Percentiles rank a stretch among this genome's conserved stretches.
Evolutionary conservation across 2,113 vertebrate species (phyloP).

Genomic region (Calcarius ornatus): DNA sequence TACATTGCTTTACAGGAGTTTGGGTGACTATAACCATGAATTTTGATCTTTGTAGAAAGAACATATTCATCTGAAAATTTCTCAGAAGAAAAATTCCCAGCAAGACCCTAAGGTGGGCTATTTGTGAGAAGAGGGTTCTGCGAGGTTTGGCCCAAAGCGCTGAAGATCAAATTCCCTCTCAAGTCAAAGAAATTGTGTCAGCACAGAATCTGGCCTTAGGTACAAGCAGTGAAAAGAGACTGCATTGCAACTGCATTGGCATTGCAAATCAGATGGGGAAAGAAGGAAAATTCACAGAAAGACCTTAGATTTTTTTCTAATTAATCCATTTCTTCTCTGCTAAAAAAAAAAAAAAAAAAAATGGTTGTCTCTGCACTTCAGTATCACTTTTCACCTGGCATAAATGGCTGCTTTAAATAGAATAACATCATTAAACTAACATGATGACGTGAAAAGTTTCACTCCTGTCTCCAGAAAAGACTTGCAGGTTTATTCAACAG

Average conservation of each 20-base stretch:
- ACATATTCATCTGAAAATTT: constrained; percentile 32
- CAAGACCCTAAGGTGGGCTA: constrained; percentile 12
- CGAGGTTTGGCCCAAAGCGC: constrained; percentile 27
- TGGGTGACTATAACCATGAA: not conserved
- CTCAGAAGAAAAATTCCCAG: constrained; percentile 12
- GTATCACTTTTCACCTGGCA: not conserved
- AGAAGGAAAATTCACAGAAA: constrained; percentile 15
- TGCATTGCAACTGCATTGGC: constrained; percentile 29
- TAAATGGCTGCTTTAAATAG: not conserved
- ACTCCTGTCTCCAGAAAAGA: not conserved
- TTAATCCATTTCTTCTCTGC: not conserved
- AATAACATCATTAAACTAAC: not conserved
- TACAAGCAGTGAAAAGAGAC: constrained; percentile 12
- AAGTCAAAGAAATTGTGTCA: constrained; percentile 60
- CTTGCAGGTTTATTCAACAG: not conserved
- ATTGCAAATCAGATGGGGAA: constrained; percentile 56
- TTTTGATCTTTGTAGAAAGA: constrained; percentile 22
- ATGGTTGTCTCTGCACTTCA: not conserved
- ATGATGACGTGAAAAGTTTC: not conserved
- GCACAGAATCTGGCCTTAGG: constrained; percentile 62
- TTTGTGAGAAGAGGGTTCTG: constrained; percentile 1
- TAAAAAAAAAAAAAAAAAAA: not conserved
- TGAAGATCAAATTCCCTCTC: constrained; percentile 59
- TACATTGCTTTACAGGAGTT: not conserved
- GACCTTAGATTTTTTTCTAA: not conserved